A percentile compares a stretch with the other conserved stretches of the same genome.
Conservation (phyloP, 2,113 vertebrate genomes). For the Amphiprion percula region DNA sequence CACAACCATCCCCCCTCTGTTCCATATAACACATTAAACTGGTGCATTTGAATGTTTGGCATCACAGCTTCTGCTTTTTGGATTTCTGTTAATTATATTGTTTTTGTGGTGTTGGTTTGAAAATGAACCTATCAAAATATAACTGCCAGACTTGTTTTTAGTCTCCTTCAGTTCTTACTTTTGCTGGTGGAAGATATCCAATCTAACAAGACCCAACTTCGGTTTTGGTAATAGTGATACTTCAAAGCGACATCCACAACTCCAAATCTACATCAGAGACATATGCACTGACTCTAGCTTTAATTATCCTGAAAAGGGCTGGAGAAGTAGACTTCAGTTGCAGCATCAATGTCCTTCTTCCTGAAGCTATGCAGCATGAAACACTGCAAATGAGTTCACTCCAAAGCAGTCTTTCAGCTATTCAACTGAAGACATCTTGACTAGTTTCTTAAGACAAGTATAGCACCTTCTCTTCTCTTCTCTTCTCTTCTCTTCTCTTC, state of each 20-base stretch:
- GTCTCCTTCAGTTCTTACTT: too few species aligned
- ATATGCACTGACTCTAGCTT: not conserved
- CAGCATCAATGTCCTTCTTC: not conserved
- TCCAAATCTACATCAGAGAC: not conserved
- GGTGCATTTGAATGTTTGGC: too few species aligned
- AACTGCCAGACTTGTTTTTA: too few species aligned
- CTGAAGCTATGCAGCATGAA: not conserved
- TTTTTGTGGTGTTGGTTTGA: too few species aligned
- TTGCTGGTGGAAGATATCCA: not conserved
- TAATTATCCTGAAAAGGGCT: not conserved
- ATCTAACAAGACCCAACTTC: not conserved
- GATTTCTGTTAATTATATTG: too few species aligned
- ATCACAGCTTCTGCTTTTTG: too few species aligned
- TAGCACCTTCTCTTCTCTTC: constrained; percentile 3
- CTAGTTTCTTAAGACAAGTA: not conserved
- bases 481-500: constrained; percentile 6
- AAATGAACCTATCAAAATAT: too few species aligned
- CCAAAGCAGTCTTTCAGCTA: not conserved
- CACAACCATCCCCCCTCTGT: too few species aligned
- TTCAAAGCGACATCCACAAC: not conserved
- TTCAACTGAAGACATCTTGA: constrained; percentile 8
- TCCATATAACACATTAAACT: too few species aligned
- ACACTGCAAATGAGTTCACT: constrained; percentile 5
- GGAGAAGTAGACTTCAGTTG: not conserved
- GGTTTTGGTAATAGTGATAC: too few species aligned